A percentile compares a stretch with the other conserved stretches of the same genome.
Evolutionary conservation across 2,888 invertebrate genomes (phyloP).

Genomic region (Agrochola macilenta): DNA sequence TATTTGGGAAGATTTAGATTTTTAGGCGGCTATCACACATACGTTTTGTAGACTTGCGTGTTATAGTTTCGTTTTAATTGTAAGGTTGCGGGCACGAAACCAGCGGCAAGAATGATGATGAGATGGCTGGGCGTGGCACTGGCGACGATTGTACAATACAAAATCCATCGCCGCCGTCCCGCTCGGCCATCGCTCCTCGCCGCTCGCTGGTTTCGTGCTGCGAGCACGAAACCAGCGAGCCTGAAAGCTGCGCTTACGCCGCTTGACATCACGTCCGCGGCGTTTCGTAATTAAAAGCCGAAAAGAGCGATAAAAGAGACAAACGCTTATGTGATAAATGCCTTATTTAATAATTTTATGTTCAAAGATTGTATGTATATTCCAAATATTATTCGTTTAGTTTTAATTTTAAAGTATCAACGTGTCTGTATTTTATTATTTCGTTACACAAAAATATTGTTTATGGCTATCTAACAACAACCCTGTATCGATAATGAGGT

Average conservation of each 20-base stretch:
- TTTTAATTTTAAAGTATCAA: slow-evolving; percentile 18
- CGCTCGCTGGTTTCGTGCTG: too few species aligned
- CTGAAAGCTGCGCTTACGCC: not conserved
- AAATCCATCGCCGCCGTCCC: too few species aligned
- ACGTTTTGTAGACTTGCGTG: not conserved
- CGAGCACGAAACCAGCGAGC: too few species aligned
- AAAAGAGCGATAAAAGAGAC: not conserved
- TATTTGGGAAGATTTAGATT: not conserved
- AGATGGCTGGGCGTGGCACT: too few species aligned
- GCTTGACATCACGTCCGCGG: too few species aligned
- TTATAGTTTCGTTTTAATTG: too few species aligned
- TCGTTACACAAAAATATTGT: slow-evolving; percentile 64
- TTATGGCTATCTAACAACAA: slow-evolving; percentile 80
- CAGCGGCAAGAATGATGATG: too few species aligned
- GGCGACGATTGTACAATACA: too few species aligned
- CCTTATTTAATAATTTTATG: not conserved
- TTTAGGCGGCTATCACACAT: slow-evolving; percentile 14
- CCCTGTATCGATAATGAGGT: slow-evolving; percentile 83
- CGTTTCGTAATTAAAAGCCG: not conserved
- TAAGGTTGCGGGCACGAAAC: not conserved
- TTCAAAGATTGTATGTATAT: slow-evolving; percentile 20
- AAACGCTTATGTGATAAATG: slow-evolving; percentile 14
- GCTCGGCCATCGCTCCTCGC: too few species aligned
- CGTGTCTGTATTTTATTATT: slow-evolving; percentile 29
- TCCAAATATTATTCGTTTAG: slow-evolving; percentile 7